Base-by-base conservation (phyloP, 2,113 vertebrate genomes). In the Dendrocopos noguchii region DNA sequence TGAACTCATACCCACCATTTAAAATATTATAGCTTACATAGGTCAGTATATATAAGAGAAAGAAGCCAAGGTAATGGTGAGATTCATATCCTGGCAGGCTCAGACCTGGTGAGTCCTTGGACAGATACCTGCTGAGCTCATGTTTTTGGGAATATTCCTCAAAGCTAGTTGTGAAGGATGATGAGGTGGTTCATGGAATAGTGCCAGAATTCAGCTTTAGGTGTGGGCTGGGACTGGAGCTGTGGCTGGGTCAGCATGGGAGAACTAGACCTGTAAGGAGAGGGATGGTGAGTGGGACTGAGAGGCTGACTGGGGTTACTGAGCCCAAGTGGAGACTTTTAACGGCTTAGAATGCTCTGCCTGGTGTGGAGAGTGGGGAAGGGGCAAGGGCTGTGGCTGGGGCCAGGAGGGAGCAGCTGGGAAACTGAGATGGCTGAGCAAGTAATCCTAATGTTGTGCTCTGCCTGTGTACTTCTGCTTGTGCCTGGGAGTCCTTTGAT, bases 301-400 rank as follows among this genome's bases (percentile, higher is more conserved):
- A 1, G 1, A 1, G 3, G 6, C 60, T 87, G 47, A 33, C 28
- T 0, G 0, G 21, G 7, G 4, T 72, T 61, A 4, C 46, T 83
- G 53, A 81, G 44, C 24, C 28, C 29, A 52, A 44, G 39, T 0
- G 0, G 5, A 21, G 0, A 1, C 29, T 0, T 65, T 65, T 56
- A 68, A 61, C 74, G 79, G 31, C 42, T 55, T 36, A 25, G 10
- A 80, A 67, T 7, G 14, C 18, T 67, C 42, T 44, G 39, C 47
- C 33, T 53, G 24, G 5, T 76, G 28, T 68, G 72, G 50, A 80
- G 27, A 7, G 6, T 70, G n/a, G 39, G 19, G 55, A 79, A 57
- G 65, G 57, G 84, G 65, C 47, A 84, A n/a, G 10, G 56, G 5
- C 73, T 31, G 8, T 7, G 53, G 31, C 42, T 70, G 57, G 17